Conservation (phyloP, 53 echinoderm and acorn worm species). For the Hippasteria phrygiana region DNA sequence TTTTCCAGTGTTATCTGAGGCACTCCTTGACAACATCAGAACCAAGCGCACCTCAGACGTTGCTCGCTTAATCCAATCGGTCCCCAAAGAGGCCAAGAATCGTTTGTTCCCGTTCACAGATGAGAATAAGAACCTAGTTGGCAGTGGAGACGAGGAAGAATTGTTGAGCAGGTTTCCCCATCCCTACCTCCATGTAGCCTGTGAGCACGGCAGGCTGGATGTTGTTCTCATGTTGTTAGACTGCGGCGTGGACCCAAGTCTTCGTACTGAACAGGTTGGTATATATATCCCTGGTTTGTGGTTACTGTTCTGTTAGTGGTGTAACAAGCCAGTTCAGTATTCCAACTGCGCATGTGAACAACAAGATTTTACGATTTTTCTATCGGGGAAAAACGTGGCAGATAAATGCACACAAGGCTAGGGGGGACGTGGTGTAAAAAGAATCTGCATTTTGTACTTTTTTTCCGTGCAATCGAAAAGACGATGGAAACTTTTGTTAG, state of each 20-base stretch:
- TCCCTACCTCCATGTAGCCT: slow-evolving; percentile 55
- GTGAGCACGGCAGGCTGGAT: slow-evolving; percentile 26
- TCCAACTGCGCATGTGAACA: no score
- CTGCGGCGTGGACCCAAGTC: slow-evolving; percentile 33
- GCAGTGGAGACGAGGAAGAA: not conserved
- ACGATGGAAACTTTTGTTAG: no score
- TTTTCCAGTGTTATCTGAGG: slow-evolving; percentile 34
- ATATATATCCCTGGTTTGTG: not conserved
- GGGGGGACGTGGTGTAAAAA: no score
- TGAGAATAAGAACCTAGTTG: not conserved
- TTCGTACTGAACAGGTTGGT: slow-evolving; percentile 50
- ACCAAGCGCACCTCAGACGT: not conserved
- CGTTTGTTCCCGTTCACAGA: slow-evolving; percentile 41
- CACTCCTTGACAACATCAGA: slow-evolving; percentile 58
- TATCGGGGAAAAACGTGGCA: no score
- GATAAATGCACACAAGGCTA: no score
- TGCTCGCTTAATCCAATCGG: slow-evolving; percentile 33
- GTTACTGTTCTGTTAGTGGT: not conserved
- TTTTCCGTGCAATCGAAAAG: no score
- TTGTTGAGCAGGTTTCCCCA: not conserved
- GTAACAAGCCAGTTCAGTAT: no score
- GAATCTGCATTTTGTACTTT: no score
- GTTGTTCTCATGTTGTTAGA: slow-evolving; percentile 14
- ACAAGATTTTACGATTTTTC: no score
- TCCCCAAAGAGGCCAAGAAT: slow-evolving; percentile 28